Evolutionary conservation across 1,140 invertebrate genomes (phyloP), one percentile per base, ranked within the genome.

Genomic region (Zaprionus kolodkinae): DNA sequence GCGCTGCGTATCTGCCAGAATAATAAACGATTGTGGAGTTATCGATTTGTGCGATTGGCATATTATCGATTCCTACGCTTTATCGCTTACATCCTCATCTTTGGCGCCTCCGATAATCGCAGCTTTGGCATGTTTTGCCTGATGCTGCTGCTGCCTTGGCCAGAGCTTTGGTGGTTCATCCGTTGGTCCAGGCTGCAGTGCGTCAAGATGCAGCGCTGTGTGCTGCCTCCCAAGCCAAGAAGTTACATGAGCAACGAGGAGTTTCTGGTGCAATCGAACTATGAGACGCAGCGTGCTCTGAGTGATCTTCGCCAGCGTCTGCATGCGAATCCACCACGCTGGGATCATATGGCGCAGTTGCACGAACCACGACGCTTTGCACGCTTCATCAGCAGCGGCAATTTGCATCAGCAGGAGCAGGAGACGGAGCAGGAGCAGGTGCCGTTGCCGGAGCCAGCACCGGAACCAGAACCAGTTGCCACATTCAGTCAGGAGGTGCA

Each of bases 261-360:
- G 11, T 75, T 54, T 17, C 21, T 52, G 11, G 57, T 48, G 0
- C 57, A 56, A 15, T 13, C 33, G 1, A 30, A 30, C 17, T 61
- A 40, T 12, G 71, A 73, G 33, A 73, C 71, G 1, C 27, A 38
- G 6, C 54, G 30, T 1, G 71, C 71, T 7, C 11, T 73, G 9
- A 4, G 0, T 10, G 7, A 56, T 1, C 50, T 73, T 4, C 56
- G 71, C 1, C 27, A 55, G n/a, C 48, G 48, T 54, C 27, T 68
- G 21, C 36, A 0, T 3, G 13, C 1, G 27, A n/a, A 36, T 1
- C 3, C 56, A 15, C 65, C 65, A 38, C 36, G 17, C 12, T 73
- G 71, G 71, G 27, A 69, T 11, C 65, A 73, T 27, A 3, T 69
- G 48, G 13, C 65, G 0, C n/a, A 61, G 1, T 7, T 73, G 21